phyloP scores from a whole-genome alignment of 2,113 vertebrate genomes.

The Cebidichthys violaceus region DNA sequence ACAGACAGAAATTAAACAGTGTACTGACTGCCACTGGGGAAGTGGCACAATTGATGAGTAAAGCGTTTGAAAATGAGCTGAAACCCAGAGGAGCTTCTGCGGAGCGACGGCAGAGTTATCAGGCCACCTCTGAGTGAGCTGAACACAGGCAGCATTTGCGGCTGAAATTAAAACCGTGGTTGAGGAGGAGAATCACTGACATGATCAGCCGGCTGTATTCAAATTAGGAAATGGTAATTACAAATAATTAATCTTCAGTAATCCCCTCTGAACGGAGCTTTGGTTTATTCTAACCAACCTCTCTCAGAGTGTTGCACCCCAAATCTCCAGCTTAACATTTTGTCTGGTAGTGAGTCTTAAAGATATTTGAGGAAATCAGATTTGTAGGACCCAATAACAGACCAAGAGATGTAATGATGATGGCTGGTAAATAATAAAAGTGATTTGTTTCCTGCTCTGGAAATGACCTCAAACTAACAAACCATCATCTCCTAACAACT shows the following conservation, averaged over 20 bases:
- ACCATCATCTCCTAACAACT: neutral
- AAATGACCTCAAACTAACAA: conserved; percentile 4
- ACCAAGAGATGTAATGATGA: neutral
- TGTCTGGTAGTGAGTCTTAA: neutral
- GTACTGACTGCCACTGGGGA: conserved; percentile 37
- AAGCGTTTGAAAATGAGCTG: conserved; percentile 55
- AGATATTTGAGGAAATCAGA: neutral
- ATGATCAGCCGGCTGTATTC: conserved; percentile 54
- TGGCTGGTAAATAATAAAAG: neutral
- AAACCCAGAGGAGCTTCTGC: conserved; percentile 47
- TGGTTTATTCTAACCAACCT: conserved; percentile 24
- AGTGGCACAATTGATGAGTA: conserved; percentile 44
- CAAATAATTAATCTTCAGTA: conserved; percentile 62
- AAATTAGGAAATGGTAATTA: conserved; percentile 70
- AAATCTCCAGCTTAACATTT: conserved; percentile 21
- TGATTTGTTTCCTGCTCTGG: neutral
- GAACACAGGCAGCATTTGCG: conserved; percentile 37
- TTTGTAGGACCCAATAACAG: neutral
- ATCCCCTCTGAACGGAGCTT: conserved; percentile 36
- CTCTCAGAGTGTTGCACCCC: neutral
- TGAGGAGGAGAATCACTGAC: conserved; percentile 54
- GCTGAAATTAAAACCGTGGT: conserved; percentile 57
- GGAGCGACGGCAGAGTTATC: conserved; percentile 36
- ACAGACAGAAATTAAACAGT: conserved; percentile 33
- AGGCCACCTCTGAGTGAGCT: conserved; percentile 45